Evolutionary conservation across 2,113 vertebrate genomes (phyloP).

Genomic region (Petroica traversi): DNA sequence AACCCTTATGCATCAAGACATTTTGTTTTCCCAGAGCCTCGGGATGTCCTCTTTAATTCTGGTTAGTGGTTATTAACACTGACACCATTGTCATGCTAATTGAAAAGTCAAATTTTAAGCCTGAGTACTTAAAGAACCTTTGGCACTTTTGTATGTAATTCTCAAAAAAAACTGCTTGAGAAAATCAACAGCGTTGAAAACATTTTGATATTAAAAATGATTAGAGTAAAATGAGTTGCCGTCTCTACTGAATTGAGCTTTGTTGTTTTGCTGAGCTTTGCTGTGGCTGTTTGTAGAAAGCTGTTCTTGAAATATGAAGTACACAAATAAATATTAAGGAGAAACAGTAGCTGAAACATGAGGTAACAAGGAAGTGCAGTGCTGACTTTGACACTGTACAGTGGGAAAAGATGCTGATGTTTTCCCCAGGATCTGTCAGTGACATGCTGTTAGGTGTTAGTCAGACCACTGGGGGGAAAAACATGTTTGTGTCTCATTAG

Average conservation of each 20-base stretch:
- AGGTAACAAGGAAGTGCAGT: neutral
- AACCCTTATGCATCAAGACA: slow-evolving; percentile 24
- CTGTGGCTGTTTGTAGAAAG: neutral
- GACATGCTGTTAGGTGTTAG: neutral
- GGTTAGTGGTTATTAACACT: slow-evolving; percentile 51
- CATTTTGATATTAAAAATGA: neutral
- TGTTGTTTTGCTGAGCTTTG: neutral
- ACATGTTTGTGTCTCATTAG: neutral
- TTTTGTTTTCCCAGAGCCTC: slow-evolving; percentile 45
- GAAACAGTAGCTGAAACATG: no score
- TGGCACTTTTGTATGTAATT: neutral
- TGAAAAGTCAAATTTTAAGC: slow-evolving; percentile 57
- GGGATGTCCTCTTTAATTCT: slow-evolving; percentile 43
- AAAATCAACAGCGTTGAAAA: neutral
- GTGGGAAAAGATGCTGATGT: neutral
- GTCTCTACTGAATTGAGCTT: neutral
- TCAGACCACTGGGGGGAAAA: neutral
- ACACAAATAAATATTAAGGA: neutral
- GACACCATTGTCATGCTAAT: slow-evolving; percentile 67
- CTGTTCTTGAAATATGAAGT: neutral
- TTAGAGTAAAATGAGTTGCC: neutral
- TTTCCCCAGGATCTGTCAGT: neutral
- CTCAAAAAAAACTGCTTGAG: neutral
- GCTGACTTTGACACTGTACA: neutral
- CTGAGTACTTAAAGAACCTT: slow-evolving; percentile 37